Evolutionary conservation across 2,888 invertebrate species (phyloP).

Genomic region (Stenurella melanura): DNA sequence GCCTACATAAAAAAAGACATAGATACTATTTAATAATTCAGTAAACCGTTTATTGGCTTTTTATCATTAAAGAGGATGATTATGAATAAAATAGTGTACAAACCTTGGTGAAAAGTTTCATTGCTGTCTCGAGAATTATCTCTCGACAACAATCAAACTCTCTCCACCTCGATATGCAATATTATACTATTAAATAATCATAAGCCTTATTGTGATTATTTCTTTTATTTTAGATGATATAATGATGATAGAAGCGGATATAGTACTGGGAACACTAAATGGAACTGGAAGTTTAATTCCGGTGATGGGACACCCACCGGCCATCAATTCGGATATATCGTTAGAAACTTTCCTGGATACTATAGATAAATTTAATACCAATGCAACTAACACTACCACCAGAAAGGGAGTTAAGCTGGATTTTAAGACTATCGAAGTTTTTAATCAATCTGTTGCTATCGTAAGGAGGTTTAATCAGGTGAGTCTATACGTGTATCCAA

Average conservation of each 20-base stretch:
- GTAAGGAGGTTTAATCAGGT: slow-evolving; percentile 72
- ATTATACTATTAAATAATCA: no score
- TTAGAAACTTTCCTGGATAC: slow-evolving; percentile 81
- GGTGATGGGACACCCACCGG: slow-evolving; percentile 92
- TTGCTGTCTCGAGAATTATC: no score
- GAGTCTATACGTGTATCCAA: background rate
- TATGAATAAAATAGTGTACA: no score
- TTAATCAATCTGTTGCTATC: slow-evolving; percentile 76
- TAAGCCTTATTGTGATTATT: background rate
- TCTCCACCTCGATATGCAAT: no score
- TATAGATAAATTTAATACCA: slow-evolving; percentile 42
- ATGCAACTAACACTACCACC: slow-evolving; percentile 71
- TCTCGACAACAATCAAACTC: no score
- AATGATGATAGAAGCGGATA: slow-evolving; percentile 92
- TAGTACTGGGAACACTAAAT: slow-evolving; percentile 80
- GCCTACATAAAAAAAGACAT: no score
- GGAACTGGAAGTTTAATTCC: slow-evolving; percentile 77
- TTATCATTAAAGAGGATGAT: no score
- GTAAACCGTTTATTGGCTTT: no score
- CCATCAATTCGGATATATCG: slow-evolving; percentile 82
- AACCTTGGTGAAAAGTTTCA: no score
- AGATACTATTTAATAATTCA: no score
- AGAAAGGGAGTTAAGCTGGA: slow-evolving; percentile 90
- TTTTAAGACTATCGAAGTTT: slow-evolving; percentile 88
- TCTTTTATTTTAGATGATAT: slow-evolving; percentile 53